Evolutionary conservation across 2,888 invertebrate genomes (phyloP).

Genomic region (Nowickia ferox): DNA sequence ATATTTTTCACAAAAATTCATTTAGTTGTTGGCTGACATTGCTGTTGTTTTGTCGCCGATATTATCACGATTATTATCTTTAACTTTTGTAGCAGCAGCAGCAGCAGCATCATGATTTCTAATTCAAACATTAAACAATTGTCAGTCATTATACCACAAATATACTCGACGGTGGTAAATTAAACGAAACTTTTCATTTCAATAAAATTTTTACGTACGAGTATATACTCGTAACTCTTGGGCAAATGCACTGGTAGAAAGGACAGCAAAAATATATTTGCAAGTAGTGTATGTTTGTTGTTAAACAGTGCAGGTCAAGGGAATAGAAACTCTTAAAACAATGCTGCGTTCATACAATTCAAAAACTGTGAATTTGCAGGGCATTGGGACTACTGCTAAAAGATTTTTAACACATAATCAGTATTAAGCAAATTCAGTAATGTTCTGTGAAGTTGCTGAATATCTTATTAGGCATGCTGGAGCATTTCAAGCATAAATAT

Average conservation of each 20-base stretch:
- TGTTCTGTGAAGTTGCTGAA: too few species aligned
- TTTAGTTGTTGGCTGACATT: slow-evolving; percentile 18
- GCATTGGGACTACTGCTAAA: too few species aligned
- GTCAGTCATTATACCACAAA: slow-evolving; percentile 52
- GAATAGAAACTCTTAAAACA: background rate
- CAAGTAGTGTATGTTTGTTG: background rate
- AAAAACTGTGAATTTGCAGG: too few species aligned
- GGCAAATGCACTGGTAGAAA: background rate
- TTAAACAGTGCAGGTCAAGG: background rate
- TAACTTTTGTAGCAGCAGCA: slow-evolving; percentile 19
- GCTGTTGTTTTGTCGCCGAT: slow-evolving; percentile 36
- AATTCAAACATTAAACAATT: slow-evolving; percentile 51
- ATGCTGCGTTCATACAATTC: background rate
- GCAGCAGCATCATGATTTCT: slow-evolving; percentile 23
- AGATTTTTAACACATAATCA: too few species aligned
- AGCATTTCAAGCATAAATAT: too few species aligned
- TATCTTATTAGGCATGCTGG: too few species aligned
- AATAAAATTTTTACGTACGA: slow-evolving; percentile 28
- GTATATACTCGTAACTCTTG: background rate
- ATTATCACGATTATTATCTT: slow-evolving; percentile 30
- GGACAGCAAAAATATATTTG: background rate
- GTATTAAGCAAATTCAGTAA: too few species aligned
- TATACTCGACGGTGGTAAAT: slow-evolving; percentile 26
- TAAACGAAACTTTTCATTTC: slow-evolving; percentile 55
- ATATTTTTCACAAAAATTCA: slow-evolving; percentile 23